A percentile compares a stretch with the other conserved stretches of the same genome.
Conservation (phyloP, 2,888 invertebrate genomes). For the Cheilosia grossa region DNA sequence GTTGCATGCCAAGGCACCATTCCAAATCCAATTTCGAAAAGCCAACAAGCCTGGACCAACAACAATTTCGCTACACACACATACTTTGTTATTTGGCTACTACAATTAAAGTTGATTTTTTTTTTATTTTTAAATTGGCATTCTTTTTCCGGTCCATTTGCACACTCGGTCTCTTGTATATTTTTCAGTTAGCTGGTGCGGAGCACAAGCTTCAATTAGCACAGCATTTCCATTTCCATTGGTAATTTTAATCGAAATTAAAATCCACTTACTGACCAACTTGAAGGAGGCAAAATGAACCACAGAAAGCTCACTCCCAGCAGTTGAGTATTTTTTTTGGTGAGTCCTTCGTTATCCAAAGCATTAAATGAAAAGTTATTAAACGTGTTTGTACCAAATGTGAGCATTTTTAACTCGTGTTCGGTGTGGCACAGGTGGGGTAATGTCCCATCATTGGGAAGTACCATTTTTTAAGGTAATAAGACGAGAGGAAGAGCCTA, state of each 20-base stretch:
- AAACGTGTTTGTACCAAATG: no score
- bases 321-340: no score
- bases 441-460: no score
- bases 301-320: no score
- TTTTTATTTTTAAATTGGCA: conserved; percentile 1
- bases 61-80: background rate
- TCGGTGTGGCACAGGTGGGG: no score
- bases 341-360: no score
- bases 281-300: no score
- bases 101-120: conserved; percentile 31
- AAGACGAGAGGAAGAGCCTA: no score
- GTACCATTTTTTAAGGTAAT: no score
- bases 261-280: conserved; percentile 50
- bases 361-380: no score
- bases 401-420: no score
- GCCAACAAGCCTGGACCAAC: conserved; percentile 5
- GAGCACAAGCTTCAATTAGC: conserved; percentile 54
- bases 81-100: conserved; percentile 1
- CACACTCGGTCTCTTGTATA: background rate
- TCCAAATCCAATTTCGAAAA: conserved; percentile 22
- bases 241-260: conserved; percentile 66
- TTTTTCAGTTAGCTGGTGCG: conserved; percentile 1
- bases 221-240: conserved; percentile 32
- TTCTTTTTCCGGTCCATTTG: conserved; percentile 9
- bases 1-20: conserved; percentile 20